Evolutionary conservation across 2,888 invertebrate genomes (phyloP).

Genomic region (Cephus sareptanus): DNA sequence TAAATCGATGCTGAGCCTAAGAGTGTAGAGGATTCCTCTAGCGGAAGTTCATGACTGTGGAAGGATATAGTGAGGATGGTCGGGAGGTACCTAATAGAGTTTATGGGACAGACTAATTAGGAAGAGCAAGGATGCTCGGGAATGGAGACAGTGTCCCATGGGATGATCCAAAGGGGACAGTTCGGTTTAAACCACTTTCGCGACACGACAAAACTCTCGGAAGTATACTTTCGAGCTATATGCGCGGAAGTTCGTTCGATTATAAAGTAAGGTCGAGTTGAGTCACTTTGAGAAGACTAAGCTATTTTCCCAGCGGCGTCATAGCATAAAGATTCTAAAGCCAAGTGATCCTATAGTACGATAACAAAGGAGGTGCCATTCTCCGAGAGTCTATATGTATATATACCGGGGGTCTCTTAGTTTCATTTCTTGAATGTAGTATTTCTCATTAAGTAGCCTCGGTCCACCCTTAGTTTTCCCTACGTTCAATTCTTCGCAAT

Average conservation of each 20-base stretch:
- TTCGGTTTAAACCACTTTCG: constrained; percentile 22
- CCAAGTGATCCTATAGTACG: neutral
- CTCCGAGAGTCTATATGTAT: constrained; percentile 22
- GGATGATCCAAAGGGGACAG: constrained; percentile 35
- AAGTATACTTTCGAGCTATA: neutral
- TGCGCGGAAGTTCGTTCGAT: neutral
- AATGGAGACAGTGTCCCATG: constrained; percentile 30
- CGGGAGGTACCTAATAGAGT: constrained; percentile 42
- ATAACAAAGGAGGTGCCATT: neutral
- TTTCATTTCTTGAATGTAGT: neutral
- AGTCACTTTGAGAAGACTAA: neutral
- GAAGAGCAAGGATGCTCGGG: constrained; percentile 44
- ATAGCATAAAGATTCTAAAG: neutral
- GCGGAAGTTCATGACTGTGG: neutral
- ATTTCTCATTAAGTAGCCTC: constrained; percentile 25
- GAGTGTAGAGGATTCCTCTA: neutral
- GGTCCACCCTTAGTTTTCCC: neutral
- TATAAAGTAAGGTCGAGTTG: neutral
- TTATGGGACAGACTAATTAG: constrained; percentile 56
- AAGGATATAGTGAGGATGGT: neutral
- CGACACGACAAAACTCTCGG: neutral
- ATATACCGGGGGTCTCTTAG: neutral
- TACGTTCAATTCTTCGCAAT: neutral
- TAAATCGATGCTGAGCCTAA: neutral
- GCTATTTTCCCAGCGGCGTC: neutral